Percentiles rank a stretch among this genome's conserved stretches.
Evolutionary conservation across 2,113 vertebrate genomes (phyloP).

Genomic region (Tringa solitaria): DNA sequence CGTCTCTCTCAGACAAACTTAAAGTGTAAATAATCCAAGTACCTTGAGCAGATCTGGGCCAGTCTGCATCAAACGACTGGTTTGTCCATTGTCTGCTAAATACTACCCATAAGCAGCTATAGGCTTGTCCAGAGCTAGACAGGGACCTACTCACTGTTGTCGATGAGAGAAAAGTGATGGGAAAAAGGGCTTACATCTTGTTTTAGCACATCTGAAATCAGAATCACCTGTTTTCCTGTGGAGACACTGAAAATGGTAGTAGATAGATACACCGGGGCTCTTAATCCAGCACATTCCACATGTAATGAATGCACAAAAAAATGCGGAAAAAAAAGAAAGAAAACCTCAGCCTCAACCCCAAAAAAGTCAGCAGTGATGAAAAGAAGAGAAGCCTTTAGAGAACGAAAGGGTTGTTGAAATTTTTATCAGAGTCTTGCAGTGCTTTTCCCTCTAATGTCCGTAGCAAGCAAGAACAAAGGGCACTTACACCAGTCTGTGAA

Average conservation of each 20-base stretch:
- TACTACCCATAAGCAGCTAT: not conserved
- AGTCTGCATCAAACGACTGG: not conserved
- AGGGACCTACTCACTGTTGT: not conserved
- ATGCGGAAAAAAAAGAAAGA: not conserved
- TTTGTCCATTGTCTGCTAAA: not conserved
- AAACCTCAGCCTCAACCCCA: not conserved
- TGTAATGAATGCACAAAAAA: not conserved
- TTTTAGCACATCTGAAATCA: not conserved
- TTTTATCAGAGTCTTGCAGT: not conserved
- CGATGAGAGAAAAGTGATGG: fast-evolving
- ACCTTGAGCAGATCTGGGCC: not conserved
- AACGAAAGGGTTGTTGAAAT: not conserved
- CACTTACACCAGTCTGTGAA: not conserved
- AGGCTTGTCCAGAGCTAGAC: not conserved
- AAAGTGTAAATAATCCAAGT: not conserved
- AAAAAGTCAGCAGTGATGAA: not conserved
- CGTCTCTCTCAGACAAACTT: not conserved
- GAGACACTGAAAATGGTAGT: not conserved
- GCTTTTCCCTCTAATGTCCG: not conserved
- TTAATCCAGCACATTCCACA: not conserved
- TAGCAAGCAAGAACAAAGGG: not conserved
- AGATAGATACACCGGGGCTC: not conserved
- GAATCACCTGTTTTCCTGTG: not conserved
- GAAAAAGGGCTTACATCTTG: not conserved
- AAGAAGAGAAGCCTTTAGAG: not conserved